These are phyloP conservation scores for Emydoidea blandingii DNA, from an alignment of 2,797 vertebrate species.

Conservation along the genomic window DNA sequence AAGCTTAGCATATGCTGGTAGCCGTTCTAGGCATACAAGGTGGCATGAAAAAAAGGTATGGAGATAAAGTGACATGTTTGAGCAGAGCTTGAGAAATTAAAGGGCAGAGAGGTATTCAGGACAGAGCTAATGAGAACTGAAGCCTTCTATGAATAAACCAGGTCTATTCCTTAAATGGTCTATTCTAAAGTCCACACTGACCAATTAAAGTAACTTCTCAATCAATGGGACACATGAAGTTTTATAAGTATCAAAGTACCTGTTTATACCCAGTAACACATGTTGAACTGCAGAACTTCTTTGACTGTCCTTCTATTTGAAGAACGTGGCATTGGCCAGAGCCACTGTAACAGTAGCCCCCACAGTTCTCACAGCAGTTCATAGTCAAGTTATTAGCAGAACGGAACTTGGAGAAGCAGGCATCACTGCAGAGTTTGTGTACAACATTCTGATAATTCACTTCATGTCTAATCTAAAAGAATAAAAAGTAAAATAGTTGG, in stretches of 20 bases:
- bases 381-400: slow-evolving; percentile 91
- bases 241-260: slow-evolving; percentile 77
- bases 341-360: slow-evolving; percentile 88
- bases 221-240: rapidly evolving
- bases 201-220: neutral
- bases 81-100: neutral
- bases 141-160: neutral
- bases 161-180: neutral
- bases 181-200: neutral
- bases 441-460: slow-evolving; percentile 91
- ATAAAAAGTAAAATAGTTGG: neutral
- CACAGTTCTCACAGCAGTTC: slow-evolving; percentile 93
- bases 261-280: slow-evolving; percentile 91
- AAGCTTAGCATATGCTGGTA: neutral
- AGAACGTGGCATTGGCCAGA: slow-evolving; percentile 88
- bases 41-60: neutral
- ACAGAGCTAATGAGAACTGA: neutral
- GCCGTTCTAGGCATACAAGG: neutral
- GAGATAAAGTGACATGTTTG: neutral
- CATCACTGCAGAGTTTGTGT: slow-evolving; percentile 94
- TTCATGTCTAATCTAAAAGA: slow-evolving; percentile 91
- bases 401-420: slow-evolving; percentile 94
- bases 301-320: slow-evolving; percentile 87
- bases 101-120: neutral
- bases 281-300: slow-evolving; percentile 89